Evolutionary conservation across 2,888 invertebrate genomes (phyloP).

Genomic region (Lapara coniferarum): DNA sequence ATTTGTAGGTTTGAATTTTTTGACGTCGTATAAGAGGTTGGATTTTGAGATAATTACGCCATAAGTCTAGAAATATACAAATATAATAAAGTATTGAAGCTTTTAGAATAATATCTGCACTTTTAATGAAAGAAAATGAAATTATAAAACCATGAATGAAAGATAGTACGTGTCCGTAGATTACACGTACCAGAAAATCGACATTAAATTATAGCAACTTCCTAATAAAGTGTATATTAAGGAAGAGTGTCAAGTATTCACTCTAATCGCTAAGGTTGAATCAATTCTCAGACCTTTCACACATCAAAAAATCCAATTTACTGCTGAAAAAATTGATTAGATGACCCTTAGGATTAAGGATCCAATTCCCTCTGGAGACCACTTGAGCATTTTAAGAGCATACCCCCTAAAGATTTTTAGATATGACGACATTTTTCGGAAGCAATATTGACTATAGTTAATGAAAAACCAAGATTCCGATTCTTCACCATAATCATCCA

Average conservation of each 20-base stretch:
- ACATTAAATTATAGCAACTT: background rate
- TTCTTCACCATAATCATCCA: too few species aligned
- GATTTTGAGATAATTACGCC: background rate
- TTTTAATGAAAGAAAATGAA: background rate
- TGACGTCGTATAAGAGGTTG: background rate
- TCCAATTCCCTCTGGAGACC: constrained; percentile 31
- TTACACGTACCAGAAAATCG: too few species aligned
- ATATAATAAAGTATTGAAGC: too few species aligned
- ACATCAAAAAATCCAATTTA: constrained; percentile 36
- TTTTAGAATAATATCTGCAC: too few species aligned
- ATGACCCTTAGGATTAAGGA: constrained; percentile 38
- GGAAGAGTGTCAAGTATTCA: constrained; percentile 18
- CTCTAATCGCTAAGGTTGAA: constrained; percentile 25
- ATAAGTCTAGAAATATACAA: too few species aligned
- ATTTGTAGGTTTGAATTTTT: too few species aligned
- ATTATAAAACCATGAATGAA: background rate
- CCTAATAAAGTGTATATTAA: background rate
- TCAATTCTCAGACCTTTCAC: constrained; percentile 28
- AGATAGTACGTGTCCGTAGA: background rate
- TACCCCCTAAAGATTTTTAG: constrained; percentile 36
- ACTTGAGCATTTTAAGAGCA: constrained; percentile 40
- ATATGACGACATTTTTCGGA: constrained; percentile 28
- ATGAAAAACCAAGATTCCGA: too few species aligned
- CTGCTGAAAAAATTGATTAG: constrained; percentile 41
- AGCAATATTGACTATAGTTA: background rate